Evolutionary conservation across 1,140 invertebrate genomes (phyloP).

Genomic region (Lethrus apterus): DNA sequence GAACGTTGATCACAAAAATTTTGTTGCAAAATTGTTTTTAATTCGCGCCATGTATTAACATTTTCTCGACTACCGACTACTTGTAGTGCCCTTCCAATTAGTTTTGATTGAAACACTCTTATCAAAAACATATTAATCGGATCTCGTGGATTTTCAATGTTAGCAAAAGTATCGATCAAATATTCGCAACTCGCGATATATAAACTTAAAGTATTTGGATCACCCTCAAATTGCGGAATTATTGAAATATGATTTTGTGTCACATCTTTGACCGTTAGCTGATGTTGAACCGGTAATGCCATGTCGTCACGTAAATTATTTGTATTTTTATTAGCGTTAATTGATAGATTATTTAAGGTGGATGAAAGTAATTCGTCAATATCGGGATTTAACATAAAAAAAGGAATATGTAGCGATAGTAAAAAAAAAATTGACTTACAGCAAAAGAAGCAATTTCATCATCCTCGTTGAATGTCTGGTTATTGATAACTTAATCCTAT

Average conservation of each 20-base stretch:
- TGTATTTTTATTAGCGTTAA: too few relatives aligned
- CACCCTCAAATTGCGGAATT: neutral
- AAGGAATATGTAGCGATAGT: too few relatives aligned
- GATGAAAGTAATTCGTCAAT: too few relatives aligned
- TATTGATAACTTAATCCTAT: too few relatives aligned
- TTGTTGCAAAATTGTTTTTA: conserved; percentile 1
- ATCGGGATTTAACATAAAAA: too few relatives aligned
- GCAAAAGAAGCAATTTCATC: too few relatives aligned
- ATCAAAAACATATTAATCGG: neutral
- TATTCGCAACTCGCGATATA: conserved; percentile 3
- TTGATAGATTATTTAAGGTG: too few relatives aligned
- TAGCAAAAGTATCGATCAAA: neutral
- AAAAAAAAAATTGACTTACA: too few relatives aligned
- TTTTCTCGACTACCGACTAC: conserved; percentile 1
- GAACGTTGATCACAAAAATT: conserved; percentile 7
- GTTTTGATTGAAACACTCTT: conserved; percentile 9
- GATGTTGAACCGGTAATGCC: too few relatives aligned
- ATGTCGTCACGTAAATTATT: too few relatives aligned
- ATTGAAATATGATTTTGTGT: conserved; percentile 6
- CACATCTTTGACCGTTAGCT: too few relatives aligned
- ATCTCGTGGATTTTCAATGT: neutral
- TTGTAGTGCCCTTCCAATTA: conserved; percentile 5
- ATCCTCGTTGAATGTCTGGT: too few relatives aligned
- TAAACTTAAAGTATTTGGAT: conserved; percentile 6
- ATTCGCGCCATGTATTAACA: neutral